Evolutionary conservation across 2,797 vertebrate genomes (phyloP), one percentile per base, ranked within the genome.

Genomic region (Arnoldichthys spilopterus): DNA sequence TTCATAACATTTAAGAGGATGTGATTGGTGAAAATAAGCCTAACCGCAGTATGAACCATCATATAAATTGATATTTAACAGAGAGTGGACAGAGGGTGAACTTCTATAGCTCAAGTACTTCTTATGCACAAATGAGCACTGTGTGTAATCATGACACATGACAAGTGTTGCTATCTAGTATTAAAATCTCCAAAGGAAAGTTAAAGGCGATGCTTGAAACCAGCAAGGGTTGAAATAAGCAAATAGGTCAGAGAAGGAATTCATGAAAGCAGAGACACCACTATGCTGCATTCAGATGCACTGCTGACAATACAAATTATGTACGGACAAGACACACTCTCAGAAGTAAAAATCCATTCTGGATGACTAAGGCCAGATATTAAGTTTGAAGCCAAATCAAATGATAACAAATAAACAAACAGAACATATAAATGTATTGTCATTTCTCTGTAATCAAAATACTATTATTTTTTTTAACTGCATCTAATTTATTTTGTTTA

Each of bases 1-100:
- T 16, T 74, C 58, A 68, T 49, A 67, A 59, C 22, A 15, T 64
- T 62, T 34, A 24, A 67, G 47, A 40, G 63, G 45, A 28, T 54
- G 71, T 61, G 63, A 73, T 61, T 49, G 71, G 54, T 68, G 22
- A 67, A 74, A 73, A 54, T 34, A 73, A 24, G 11, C 69, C 32
- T 22, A 13, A 32, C 26, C 63, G 32, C 45, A 64, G 53, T 15
- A 43, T 5, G 4, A 68, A 47, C 7, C 8, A 18, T 64, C 20
- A 45, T 56, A 58, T 45, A 24, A 66, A 78, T 30, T 12, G 9
- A 47, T 18, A 40, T 28, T 64, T 63, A 49, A 68, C 11, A 45
- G 2, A 7, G 12, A 30, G 43, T 28, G 24, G 16, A 11, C 26
- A 12, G 18, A 18, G 67, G 51, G 12, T 12, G 18, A 32, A 61